Evolutionary conservation across 2,888 invertebrate species (phyloP).

Genomic region (Eledona agricola): DNA sequence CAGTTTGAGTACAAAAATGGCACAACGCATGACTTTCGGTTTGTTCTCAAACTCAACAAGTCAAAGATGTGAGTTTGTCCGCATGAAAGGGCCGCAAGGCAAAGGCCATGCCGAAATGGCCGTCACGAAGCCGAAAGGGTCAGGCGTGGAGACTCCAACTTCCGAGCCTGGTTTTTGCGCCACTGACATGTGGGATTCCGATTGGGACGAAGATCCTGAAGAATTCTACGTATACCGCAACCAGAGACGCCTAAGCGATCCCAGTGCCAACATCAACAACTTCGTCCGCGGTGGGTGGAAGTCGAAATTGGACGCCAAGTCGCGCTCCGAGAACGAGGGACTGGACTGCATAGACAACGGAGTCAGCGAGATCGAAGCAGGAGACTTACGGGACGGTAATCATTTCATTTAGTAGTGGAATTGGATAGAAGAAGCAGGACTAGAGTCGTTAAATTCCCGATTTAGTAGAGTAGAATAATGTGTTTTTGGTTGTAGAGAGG

Average conservation of each 20-base stretch:
- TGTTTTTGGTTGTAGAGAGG: conserved; percentile 60
- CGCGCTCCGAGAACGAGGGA: conserved; percentile 92
- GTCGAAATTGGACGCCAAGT: conserved; percentile 72
- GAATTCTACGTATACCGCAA: conserved; percentile 73
- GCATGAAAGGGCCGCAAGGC: conserved; percentile 97
- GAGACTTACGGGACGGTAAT: conserved; percentile 90
- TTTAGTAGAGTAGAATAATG: conserved; percentile 22
- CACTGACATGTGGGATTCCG: conserved; percentile 88
- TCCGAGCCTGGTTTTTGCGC: conserved; percentile 87
- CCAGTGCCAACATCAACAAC: conserved; percentile 87
- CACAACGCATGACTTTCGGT: conserved; percentile 95
- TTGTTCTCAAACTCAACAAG: conserved; percentile 78
- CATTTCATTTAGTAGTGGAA: conserved; percentile 42
- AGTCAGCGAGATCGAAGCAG: conserved; percentile 91
- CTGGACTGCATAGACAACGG: conserved; percentile 86
- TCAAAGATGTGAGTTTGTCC: conserved; percentile 95
- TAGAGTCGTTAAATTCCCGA: conserved; percentile 41
- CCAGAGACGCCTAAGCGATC: conserved; percentile 89
- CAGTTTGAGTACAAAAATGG: conserved; percentile 92
- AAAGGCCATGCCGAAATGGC: conserved; percentile 99
- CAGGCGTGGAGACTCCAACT: conserved; percentile 93
- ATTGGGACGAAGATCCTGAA: conserved; percentile 89
- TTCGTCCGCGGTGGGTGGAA: conserved; percentile 86
- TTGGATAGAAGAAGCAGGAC: conserved; percentile 52
- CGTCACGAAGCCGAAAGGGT: conserved; percentile 89